Evolutionary conservation across 1,140 invertebrate genomes (phyloP).

Genomic region (Trichomalopsis sarcophagae): DNA sequence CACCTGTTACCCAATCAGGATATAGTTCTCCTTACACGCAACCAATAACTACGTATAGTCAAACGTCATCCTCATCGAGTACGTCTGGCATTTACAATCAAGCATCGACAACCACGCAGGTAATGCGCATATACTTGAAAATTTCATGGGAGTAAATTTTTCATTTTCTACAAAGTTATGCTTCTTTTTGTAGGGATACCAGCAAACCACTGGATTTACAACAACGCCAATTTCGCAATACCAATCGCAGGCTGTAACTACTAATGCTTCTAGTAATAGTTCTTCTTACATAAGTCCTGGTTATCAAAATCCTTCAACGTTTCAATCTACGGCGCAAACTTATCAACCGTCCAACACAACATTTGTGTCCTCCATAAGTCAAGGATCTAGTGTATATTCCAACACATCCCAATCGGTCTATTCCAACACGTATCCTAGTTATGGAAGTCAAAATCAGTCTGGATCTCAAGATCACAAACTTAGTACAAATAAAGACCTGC

Average conservation of each 20-base stretch:
- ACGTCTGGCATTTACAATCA: slow-evolving; percentile 68
- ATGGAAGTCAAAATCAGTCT: slow-evolving; percentile 65
- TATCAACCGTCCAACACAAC: slow-evolving; percentile 72
- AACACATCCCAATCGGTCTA: slow-evolving; percentile 72
- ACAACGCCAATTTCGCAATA: slow-evolving; percentile 71
- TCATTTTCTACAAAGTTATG: too few species aligned
- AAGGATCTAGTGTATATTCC: slow-evolving; percentile 68
- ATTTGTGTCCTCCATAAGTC: slow-evolving; percentile 71
- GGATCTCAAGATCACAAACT: slow-evolving; percentile 75
- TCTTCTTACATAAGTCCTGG: slow-evolving; percentile 67
- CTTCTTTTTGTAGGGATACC: slow-evolving; percentile 64
- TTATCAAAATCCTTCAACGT: slow-evolving; percentile 70
- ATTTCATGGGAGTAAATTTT: slow-evolving; percentile 31
- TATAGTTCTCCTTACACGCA: slow-evolving; percentile 71
- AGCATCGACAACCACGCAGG: slow-evolving; percentile 68
- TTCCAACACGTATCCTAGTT: slow-evolving; percentile 68
- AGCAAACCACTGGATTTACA: slow-evolving; percentile 66
- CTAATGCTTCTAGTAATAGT: slow-evolving; percentile 68
- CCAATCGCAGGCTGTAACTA: slow-evolving; percentile 67
- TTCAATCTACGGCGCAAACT: slow-evolving; percentile 68
- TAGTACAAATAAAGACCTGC: slow-evolving; percentile 73
- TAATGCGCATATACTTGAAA: slow-evolving; percentile 44
- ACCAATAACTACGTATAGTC: slow-evolving; percentile 68
- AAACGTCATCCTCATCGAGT: slow-evolving; percentile 67
- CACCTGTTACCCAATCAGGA: slow-evolving; percentile 67